These are phyloP conservation scores for Ptychochromis oligacanthus DNA, from an alignment of 2,113 vertebrate genomes.

Conservation along the genomic window DNA sequence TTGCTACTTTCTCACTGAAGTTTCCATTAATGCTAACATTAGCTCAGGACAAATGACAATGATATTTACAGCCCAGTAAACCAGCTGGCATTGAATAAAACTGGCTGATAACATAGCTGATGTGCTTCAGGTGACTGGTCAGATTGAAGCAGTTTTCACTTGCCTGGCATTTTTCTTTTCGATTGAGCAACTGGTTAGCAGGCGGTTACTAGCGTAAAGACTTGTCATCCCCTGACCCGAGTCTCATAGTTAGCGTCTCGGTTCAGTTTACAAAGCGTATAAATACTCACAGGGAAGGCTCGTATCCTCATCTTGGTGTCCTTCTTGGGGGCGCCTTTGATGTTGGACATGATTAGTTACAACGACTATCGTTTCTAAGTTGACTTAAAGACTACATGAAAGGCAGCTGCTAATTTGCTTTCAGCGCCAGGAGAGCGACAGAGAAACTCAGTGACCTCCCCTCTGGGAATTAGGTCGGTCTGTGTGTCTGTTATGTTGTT, in stretches of 20 bases:
- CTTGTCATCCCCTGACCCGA: slow-evolving; percentile 44
- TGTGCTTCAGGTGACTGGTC: not conserved
- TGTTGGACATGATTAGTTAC: slow-evolving; percentile 89
- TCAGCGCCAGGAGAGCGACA: slow-evolving; percentile 55
- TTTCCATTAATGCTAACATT: slow-evolving; percentile 35
- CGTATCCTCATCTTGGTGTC: slow-evolving; percentile 98
- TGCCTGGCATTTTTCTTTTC: slow-evolving; percentile 29
- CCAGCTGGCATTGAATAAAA: not conserved
- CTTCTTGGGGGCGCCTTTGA: slow-evolving; percentile 93
- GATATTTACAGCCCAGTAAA: not conserved
- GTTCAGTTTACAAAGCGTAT: not conserved
- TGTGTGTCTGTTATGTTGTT: slow-evolving; percentile 62
- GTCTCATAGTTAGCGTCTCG: slow-evolving; percentile 22
- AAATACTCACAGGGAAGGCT: slow-evolving; percentile 91
- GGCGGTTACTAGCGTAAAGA: slow-evolving; percentile 34
- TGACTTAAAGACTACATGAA: slow-evolving; percentile 77
- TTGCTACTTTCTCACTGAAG: slow-evolving; percentile 3
- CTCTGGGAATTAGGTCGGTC: slow-evolving; percentile 46
- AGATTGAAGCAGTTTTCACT: not conserved
- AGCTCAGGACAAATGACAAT: slow-evolving; percentile 12
- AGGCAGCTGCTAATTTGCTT: slow-evolving; percentile 55
- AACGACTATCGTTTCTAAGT: slow-evolving; percentile 70
- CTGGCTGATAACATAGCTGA: not conserved
- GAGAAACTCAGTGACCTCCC: slow-evolving; percentile 56
- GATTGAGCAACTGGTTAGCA: slow-evolving; percentile 42